Base-by-base conservation (phyloP, 2,797 vertebrate genomes). In the Cirrhinus molitorella region DNA sequence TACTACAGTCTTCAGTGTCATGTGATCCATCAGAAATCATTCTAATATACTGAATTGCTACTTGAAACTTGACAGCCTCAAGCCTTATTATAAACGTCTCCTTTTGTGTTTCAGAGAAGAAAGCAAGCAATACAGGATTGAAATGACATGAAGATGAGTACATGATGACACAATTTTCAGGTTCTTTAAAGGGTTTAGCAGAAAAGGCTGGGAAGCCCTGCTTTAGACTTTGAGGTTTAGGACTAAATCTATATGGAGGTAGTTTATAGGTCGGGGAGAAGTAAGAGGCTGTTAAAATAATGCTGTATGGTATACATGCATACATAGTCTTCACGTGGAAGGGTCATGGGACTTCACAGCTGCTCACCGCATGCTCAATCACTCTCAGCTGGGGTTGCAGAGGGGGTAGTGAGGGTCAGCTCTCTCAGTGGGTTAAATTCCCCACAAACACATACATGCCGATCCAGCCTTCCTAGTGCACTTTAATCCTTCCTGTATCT, bases 401-500 rank as follows among this genome's bases (percentile, higher is more conserved):
- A 55, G 28, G n/a, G 51, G 63, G 51, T 51, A n/a, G 31, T 43
- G 51, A 70, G 43, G 73, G 63, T 59, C 63, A 49, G 51, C 57
- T 47, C 71, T 25, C 53, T 80, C 10, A 5, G 66, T 79, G 85
- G 19, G 17, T 57, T 66, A 23, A 43, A 61, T 75, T 63, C 67
- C 74, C 68, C 40, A 55, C 51, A 85, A 81, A 78, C 49, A 55
- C 73, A 83, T 45, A 75, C 61, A 82, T 45, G 75, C 40, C 17
- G 16, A 61, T 25, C 5, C 28, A 55, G 61, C 40, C 45, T 77
- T 73, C 66, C 71, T 47, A 80, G 68, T 34, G 23, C 71, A 19
- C 61, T 57, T 63, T 87, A 83, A 83, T 85, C 83, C 81, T 84
- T 68, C 72, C 79, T 80, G 71, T 53, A 17, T 84, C 74, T 85